Evolutionary conservation across 2,113 vertebrate species (phyloP).

Genomic region (Falco punctatus): DNA sequence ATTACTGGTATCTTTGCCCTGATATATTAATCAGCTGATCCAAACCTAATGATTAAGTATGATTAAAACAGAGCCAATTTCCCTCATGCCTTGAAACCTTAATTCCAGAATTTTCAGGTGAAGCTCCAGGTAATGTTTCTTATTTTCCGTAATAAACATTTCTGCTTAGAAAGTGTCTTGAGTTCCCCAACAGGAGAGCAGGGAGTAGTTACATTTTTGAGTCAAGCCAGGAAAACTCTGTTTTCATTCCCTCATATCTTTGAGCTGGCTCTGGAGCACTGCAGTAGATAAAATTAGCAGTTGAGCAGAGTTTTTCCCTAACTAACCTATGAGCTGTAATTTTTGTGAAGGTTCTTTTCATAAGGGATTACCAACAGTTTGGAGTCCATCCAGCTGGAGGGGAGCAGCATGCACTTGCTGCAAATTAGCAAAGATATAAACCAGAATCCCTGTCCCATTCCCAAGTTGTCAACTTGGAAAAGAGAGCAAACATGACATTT

Average conservation of each 20-base stretch:
- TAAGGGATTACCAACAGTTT: neutral
- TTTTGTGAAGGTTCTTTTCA: neutral
- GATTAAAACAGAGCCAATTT: neutral
- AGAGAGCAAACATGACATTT: neutral
- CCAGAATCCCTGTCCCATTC: neutral
- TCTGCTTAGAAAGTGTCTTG: neutral
- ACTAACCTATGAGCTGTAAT: neutral
- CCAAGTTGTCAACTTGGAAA: neutral
- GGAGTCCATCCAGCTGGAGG: conserved; percentile 16
- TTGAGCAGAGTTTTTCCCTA: neutral
- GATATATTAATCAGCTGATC: neutral
- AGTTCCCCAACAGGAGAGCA: neutral
- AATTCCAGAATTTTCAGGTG: neutral
- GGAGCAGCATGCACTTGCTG: neutral
- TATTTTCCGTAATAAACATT: neutral
- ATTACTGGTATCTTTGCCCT: neutral
- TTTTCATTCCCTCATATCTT: neutral
- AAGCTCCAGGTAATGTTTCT: neutral
- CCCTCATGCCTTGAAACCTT: neutral
- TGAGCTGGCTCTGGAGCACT: neutral
- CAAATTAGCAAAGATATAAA: neutral
- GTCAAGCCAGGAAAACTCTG: neutral
- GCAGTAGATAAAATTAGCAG: neutral
- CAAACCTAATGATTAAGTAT: neutral
- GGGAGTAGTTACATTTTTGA: neutral